phyloP scores from a whole-genome alignment of 2,113 vertebrate species.

The Indri indri region DNA sequence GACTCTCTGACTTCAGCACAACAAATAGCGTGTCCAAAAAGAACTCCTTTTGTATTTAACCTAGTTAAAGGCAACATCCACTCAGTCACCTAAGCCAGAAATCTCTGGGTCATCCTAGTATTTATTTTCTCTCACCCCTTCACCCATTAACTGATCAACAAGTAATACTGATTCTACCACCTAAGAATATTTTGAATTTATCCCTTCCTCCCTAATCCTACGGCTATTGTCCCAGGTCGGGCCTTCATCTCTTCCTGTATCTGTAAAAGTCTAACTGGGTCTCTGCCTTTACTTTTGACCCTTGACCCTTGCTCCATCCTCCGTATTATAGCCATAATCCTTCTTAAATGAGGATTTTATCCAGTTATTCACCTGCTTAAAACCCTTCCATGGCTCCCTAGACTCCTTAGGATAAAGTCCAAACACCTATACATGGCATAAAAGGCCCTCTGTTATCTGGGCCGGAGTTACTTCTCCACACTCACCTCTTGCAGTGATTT shows the following conservation, averaged over 20 bases:
- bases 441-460: not conserved
- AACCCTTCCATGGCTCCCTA: not conserved
- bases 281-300: not conserved
- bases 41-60: not conserved
- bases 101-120: not conserved
- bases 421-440: not conserved
- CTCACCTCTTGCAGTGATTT: not conserved
- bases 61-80: not conserved
- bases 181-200: conserved; percentile 37
- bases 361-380: not conserved
- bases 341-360: conserved; percentile 1
- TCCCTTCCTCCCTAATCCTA: conserved; percentile 6
- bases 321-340: not conserved
- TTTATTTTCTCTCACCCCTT: not conserved
- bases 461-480: not conserved
- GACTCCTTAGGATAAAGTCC: not conserved
- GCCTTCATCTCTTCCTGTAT: not conserved
- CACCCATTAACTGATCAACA: not conserved
- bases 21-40: conserved; percentile 24
- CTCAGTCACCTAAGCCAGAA: conserved; percentile 38
- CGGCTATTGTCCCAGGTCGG: not conserved
- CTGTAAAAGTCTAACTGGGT: not conserved
- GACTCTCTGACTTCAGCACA: not conserved
- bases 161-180: not conserved
- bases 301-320: not conserved